Conservation (phyloP, 2,888 invertebrate genomes). For the Patella pellucida region DNA sequence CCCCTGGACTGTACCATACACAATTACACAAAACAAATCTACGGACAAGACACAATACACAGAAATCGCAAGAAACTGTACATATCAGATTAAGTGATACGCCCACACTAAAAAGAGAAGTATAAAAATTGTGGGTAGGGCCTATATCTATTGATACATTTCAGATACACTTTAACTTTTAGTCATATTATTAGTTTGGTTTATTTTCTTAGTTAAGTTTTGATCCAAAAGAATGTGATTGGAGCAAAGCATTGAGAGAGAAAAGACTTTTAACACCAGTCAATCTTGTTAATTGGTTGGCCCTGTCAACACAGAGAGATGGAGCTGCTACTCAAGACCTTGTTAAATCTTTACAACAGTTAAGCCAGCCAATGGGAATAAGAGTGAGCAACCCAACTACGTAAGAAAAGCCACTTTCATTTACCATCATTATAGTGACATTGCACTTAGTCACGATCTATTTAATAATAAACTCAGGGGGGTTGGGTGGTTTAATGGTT, state of each 20-base stretch:
- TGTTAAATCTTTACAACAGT: conserved; percentile 56
- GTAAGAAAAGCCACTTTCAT: conserved; percentile 42
- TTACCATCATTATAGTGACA: background rate
- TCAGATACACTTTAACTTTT: too few relatives aligned
- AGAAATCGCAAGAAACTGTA: too few relatives aligned
- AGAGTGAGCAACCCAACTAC: conserved; percentile 48
- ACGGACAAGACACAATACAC: too few relatives aligned
- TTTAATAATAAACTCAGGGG: too few relatives aligned
- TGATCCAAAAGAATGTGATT: conserved; percentile 79
- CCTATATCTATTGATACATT: too few relatives aligned
- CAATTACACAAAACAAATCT: too few relatives aligned
- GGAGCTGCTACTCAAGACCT: conserved; percentile 59
- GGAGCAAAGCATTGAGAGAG: conserved; percentile 80
- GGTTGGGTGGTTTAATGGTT: too few relatives aligned
- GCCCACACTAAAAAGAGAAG: too few relatives aligned
- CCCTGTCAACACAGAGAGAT: conserved; percentile 58
- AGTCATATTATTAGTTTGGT: background rate
- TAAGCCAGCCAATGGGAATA: conserved; percentile 70
- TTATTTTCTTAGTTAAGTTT: conserved; percentile 52
- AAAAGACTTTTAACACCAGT: conserved; percentile 53
- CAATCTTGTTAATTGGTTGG: conserved; percentile 63
- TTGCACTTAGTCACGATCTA: too few relatives aligned
- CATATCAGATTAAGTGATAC: too few relatives aligned
- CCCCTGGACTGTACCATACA: too few relatives aligned
- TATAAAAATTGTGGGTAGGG: too few relatives aligned